Evolutionary conservation across 2,113 vertebrate genomes (phyloP).

Genomic region (Brienomyrus longianalis): DNA sequence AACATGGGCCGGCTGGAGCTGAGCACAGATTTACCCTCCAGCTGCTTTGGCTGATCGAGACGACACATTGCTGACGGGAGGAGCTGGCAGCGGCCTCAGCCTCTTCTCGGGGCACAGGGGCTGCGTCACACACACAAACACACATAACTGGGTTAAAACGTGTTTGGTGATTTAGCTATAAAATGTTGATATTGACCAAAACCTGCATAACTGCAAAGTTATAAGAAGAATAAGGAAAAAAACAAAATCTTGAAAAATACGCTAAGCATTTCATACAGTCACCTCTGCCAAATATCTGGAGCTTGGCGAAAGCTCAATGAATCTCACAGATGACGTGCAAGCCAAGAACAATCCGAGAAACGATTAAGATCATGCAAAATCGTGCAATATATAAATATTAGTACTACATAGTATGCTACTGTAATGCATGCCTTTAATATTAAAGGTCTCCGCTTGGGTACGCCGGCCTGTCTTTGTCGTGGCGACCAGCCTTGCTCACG

Average conservation of each 20-base stretch:
- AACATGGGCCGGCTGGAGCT: background rate
- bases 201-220: background rate
- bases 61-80: constrained; percentile 55
- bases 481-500: no score
- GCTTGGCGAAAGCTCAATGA: background rate
- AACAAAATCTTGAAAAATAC: no score
- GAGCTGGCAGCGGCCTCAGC: constrained; percentile 36
- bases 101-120: constrained; percentile 52
- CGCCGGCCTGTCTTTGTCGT: no score
- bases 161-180: background rate
- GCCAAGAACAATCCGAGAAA: background rate
- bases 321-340: background rate
- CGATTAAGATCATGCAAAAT: no score
- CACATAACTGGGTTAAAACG: background rate
- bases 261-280: background rate
- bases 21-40: constrained; percentile 50
- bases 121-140: constrained; percentile 36
- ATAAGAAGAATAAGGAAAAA: no score
- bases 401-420: no score
- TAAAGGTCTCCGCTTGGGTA: no score
- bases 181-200: background rate
- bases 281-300: no score
- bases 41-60: constrained; percentile 49
- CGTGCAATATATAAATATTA: no score
- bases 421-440: no score